Evolutionary conservation across 2,888 invertebrate genomes (phyloP), one percentile per base, ranked within the genome.

Genomic region (Drosophila rubida): DNA sequence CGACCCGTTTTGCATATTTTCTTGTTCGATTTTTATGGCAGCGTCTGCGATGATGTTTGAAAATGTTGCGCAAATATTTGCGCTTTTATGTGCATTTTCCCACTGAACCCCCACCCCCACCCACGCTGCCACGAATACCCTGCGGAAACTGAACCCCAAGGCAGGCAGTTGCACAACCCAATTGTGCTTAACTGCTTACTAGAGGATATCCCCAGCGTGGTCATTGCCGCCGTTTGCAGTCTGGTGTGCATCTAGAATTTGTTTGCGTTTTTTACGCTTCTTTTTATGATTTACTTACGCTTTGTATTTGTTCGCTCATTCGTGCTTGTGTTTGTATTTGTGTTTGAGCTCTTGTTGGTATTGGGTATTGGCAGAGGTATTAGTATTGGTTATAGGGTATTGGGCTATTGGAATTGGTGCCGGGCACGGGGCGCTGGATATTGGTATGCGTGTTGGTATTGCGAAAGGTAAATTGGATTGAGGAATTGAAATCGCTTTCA

Each of bases 31-130:
- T 88, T 86, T 83, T 83, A 86, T 86, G 80, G 70, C 61, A 41
- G 19, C 61, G 60, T 69, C 81, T 79, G 63, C 50, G 69, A 65
- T 81, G 79, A 63, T 80, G 75, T 78, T 75, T 75, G 75, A 82
- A 81, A 86, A 86, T 80, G 81, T 86, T 86, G 87, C 84, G 75
- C 87, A 83, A 87, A 80, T 80, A 80, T 80, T 80, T 87, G 80
- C 81, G 80, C 87, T 87, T 87, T 82, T 82, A 85, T 87, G 81
- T 87, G 85, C 85, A 87, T 53, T 59, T 41, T 30, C 55, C 75
- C 51, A 71, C 13, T 55, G 50, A 48, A 64, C 16, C 42, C 22
- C 19, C 2, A 50, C 14, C 16, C 42, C 22, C 19, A 2, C 54
- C 14, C 14, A 14, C 19, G 2, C 9, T 53, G 5, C 13, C 35